phyloP scores from a whole-genome alignment of 2,888 invertebrate species.

The Diabrotica balteata region DNA sequence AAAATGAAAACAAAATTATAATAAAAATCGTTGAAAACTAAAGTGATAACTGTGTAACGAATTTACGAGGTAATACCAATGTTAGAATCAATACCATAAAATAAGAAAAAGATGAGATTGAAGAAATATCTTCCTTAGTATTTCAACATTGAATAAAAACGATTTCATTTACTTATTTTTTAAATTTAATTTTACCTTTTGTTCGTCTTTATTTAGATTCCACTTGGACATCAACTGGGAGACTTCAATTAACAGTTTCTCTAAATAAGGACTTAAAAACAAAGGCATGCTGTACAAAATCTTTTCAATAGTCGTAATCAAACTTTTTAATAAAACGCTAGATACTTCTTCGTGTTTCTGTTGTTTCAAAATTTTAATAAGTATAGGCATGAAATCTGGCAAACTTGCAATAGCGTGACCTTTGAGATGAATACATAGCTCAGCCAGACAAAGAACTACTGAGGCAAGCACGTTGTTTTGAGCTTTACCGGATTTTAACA shows the following conservation, averaged over 20 bases:
- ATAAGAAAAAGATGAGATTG: too few relatives aligned
- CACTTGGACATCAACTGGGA: constrained; percentile 61
- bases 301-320: constrained; percentile 81
- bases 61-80: too few relatives aligned
- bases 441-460: constrained; percentile 78
- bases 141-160: too few relatives aligned
- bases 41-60: too few relatives aligned
- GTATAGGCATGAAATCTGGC: constrained; percentile 80
- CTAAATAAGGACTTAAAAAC: constrained; percentile 86
- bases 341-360: constrained; percentile 67
- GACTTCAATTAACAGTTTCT: constrained; percentile 72
- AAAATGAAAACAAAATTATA: constrained; percentile 4
- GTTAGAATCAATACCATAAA: too few relatives aligned
- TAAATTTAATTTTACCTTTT: constrained; percentile 25
- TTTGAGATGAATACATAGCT: constrained; percentile 77
- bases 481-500: constrained; percentile 64
- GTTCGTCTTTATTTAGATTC: constrained; percentile 32
- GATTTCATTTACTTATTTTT: too few relatives aligned
- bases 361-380: constrained; percentile 70
- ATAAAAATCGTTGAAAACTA: neutral
- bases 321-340: constrained; percentile 72
- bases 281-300: constrained; percentile 81
- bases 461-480: constrained; percentile 75
- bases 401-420: constrained; percentile 77
- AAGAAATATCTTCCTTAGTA: too few relatives aligned